These are phyloP conservation scores for Clamator glandarius DNA, from an alignment of 2,797 vertebrate genomes.

Conservation along the genomic window DNA sequence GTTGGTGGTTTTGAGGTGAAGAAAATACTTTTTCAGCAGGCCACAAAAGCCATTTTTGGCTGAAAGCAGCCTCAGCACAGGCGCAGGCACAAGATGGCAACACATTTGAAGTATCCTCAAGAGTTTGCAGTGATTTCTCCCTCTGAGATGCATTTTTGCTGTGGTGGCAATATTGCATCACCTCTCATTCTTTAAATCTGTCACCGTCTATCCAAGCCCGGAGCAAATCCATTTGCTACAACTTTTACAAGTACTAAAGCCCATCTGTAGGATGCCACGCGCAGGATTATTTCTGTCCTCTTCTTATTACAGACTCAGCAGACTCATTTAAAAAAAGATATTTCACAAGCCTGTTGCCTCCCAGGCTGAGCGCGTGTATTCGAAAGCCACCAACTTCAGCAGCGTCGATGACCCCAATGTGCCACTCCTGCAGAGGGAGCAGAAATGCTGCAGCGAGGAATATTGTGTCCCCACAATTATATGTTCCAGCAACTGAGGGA, in stretches of 20 bases:
- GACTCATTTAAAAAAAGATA: neutral
- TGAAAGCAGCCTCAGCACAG: neutral
- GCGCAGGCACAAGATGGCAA: rapidly evolving
- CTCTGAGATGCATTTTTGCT: neutral
- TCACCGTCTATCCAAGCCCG: neutral
- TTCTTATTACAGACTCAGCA: slow-evolving; percentile 16
- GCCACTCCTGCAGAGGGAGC: neutral
- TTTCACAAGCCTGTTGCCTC: neutral
- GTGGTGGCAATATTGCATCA: neutral
- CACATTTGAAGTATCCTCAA: neutral
- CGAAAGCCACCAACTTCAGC: neutral
- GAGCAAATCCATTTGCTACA: slow-evolving; percentile 26
- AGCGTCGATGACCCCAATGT: neutral
- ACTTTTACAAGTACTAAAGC: neutral
- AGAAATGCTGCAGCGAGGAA: neutral
- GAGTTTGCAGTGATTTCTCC: neutral
- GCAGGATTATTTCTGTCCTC: slow-evolving; percentile 38
- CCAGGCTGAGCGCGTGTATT: neutral
- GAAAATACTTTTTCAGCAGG: neutral
- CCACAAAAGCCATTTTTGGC: neutral
- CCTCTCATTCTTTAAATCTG: neutral
- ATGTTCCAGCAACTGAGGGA: neutral
- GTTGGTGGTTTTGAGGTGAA: neutral
- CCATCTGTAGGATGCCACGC: neutral
- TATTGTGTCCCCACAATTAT: neutral